Evolutionary conservation across 37 sponge, comb jelly and placozoan species (phyloP), one percentile per base, ranked within the genome.

Genomic region (Spongilla lacustris): DNA sequence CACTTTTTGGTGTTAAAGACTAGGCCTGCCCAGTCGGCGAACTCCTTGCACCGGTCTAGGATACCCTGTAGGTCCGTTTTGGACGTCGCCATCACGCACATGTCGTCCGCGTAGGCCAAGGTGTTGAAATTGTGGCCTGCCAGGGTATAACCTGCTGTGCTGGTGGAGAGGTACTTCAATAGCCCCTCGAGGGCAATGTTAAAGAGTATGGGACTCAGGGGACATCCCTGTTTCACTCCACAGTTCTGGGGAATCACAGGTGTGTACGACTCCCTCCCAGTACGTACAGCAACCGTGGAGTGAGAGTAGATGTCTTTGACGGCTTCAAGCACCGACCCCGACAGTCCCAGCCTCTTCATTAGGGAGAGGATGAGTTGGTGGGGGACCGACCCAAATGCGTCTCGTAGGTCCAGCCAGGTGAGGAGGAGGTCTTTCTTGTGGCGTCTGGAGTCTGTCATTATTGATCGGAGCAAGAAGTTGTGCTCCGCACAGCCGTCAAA

Each of bases 381-480:
- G 0, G 83, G 88, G 2, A 88, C 71, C 8, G 87, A 86, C 10
- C 87, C 87, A 66, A 79, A 86, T 1, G 87, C 87, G 71, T 86
- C 66, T 33, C 30, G 41, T 23, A 88, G 77, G 83, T 88, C 88
- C 9, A 88, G 25, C 88, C 88, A 88, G 48, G 66, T 68, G 2
- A 74, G 6, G 25, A 48, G 23, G 0, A 88, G 41, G 31, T 88
- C 66, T 32, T 74, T 74, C 68, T 50, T 73, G 23, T 66, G 6
- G 30, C 88, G 23, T 12, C 69, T 75, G 41, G 68, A 32, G 14
- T 81, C 83, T 35, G 41, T 36, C 25, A 88, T 34, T 24, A 81
- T 26, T 25, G 68, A 58, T 35, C 66, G 68, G 28, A 88, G 68
- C 0, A 81, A 10, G 46, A 88, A 88, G 77, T 27, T 38, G 82